A percentile compares a stretch with the other conserved stretches of the same genome.
phyloP scores from a whole-genome alignment of 2,113 vertebrate species.

The Pimephales promelas region DNA sequence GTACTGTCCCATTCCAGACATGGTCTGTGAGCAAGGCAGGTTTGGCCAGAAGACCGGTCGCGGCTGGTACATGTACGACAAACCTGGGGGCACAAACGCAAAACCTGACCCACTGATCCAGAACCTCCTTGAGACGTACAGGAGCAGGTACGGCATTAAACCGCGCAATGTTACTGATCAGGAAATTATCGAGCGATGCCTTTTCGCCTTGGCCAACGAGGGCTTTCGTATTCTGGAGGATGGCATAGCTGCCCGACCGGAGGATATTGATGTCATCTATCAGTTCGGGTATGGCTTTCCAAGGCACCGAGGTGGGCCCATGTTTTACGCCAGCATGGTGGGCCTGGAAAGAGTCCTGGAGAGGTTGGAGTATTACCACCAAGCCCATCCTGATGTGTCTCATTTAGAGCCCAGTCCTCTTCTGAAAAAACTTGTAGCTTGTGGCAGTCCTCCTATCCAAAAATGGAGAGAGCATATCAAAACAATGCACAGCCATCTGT shows the following conservation, averaged over 20 bases:
- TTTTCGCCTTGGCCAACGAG: constrained; percentile 86
- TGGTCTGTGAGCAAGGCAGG: constrained; percentile 84
- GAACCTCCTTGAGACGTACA: constrained; percentile 80
- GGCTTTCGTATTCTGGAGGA: constrained; percentile 88
- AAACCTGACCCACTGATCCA: constrained; percentile 83
- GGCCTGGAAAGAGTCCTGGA: constrained; percentile 80
- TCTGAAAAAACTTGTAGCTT: constrained; percentile 81
- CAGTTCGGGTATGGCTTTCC: constrained; percentile 90
- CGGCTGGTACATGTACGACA: constrained; percentile 91
- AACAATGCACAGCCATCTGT: constrained; percentile 77
- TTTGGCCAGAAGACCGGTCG: constrained; percentile 86
- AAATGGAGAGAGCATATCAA: constrained; percentile 79
- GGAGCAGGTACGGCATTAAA: constrained; percentile 74
- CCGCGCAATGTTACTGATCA: constrained; percentile 73
- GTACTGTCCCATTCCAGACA: constrained; percentile 87
- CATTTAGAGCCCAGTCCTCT: constrained; percentile 78
- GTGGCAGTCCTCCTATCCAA: constrained; percentile 83
- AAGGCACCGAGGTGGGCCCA: constrained; percentile 85
- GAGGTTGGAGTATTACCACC: constrained; percentile 81
- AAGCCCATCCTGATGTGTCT: constrained; percentile 81
- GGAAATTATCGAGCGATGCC: constrained; percentile 87
- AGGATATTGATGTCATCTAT: constrained; percentile 90
- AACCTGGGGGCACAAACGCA: constrained; percentile 73
- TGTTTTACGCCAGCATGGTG: constrained; percentile 86
- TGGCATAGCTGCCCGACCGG: constrained; percentile 81